Percentiles rank a stretch among this genome's conserved stretches.
Evolutionary conservation across 2,797 vertebrate genomes (phyloP).

Genomic region (Crypturellus tataupa): DNA sequence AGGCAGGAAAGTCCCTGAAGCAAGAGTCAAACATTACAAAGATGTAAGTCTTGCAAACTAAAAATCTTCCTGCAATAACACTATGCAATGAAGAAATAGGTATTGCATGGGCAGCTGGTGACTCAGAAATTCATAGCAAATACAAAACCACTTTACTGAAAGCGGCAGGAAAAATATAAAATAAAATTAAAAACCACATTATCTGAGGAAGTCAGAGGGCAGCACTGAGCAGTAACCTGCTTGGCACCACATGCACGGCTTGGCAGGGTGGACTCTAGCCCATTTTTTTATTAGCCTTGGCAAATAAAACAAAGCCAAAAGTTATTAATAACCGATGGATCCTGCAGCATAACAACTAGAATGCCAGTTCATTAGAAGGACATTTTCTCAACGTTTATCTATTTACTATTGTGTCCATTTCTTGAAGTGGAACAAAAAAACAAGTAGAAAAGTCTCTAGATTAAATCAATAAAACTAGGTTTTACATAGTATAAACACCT

Average conservation of each 20-base stretch:
- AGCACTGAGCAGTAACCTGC: neutral
- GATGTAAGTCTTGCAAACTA: neutral
- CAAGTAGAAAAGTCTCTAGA: neutral
- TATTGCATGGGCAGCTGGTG: neutral
- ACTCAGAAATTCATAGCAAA: neutral
- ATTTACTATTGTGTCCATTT: neutral
- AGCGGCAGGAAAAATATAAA: neutral
- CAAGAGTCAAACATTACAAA: neutral
- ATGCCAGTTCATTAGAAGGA: neutral
- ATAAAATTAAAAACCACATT: too few species aligned
- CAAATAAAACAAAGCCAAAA: neutral
- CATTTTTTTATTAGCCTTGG: accelerated
- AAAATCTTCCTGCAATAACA: neutral
- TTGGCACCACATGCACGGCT: neutral
- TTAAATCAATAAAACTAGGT: neutral
- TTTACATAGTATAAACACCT: neutral
- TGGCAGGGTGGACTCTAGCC: neutral
- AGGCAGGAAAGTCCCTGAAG: neutral
- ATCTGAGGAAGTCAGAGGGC: neutral
- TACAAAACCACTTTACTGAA: neutral
- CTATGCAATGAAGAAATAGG: neutral
- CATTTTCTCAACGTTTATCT: neutral
- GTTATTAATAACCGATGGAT: neutral
- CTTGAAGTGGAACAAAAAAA: neutral
- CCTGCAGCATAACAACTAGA: neutral